Evolutionary conservation across 2,113 vertebrate species (phyloP), one percentile per base, ranked within the genome.

Genomic region (Tachycineta bicolor): DNA sequence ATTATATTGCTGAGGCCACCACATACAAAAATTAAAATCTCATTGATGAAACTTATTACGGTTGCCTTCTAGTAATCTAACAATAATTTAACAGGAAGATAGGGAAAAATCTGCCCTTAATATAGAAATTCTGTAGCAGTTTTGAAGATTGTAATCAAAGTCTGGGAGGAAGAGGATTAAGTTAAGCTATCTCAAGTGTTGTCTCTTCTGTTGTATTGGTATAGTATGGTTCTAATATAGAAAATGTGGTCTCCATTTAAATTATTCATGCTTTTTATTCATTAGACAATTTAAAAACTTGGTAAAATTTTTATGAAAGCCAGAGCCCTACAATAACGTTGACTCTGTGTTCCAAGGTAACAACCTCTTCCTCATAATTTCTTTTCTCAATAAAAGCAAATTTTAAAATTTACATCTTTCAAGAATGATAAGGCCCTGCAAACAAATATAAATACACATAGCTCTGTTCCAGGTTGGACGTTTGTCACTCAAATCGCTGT

Each of bases 271-370:
- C 2, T 70, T 50, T 96, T 97, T 98, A 37, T 97, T 97, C 96
- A 97, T 98, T 98, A 94, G 95, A 94, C 86, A 94, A 97, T 97
- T 97, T 96, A 92, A 97, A 97, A 97, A 93, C 85, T 94, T 94
- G 89, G 95, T 97, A 96, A 98, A 95, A 96, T 74, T 98, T 97
- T 98, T 96, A 97, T 97, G 97, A 98, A 97, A 97, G 74, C 59
- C 49, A n/a, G 65, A 96, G 43, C 59, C 37, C 73, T 63, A 84
- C 79, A 96, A 91, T 96, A 97, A 92, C 78, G 95, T 96, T 90
- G 86, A 91, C 64, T 95, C 85, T 83, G 43, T 2, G 4, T 87
- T 92, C 67, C 75, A 96, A 95, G 73, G 75, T 92, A 97, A 83
- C 83, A 89, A 83, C 34, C 58, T 85, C 63, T 95, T 52, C 41